A percentile compares a stretch with the other conserved stretches of the same genome.
Evolutionary conservation across 2,113 vertebrate species (phyloP).

Genomic region (Elachura formosa): DNA sequence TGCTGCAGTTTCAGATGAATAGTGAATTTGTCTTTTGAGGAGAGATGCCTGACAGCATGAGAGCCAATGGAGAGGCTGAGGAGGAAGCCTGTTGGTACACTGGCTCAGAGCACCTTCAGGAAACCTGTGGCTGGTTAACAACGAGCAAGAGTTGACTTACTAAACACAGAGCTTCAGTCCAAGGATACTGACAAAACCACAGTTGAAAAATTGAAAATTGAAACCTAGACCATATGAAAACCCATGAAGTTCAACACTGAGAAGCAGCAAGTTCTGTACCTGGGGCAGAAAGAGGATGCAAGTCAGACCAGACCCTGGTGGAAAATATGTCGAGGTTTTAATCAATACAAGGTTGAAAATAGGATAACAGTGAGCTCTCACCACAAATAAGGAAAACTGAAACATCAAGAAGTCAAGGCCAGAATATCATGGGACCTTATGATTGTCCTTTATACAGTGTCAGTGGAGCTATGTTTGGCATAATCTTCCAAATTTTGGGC

Average conservation of each 20-base stretch:
- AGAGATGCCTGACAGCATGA: background rate
- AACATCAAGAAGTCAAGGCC: background rate
- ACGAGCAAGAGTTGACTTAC: background rate
- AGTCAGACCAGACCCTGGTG: background rate
- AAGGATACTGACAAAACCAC: background rate
- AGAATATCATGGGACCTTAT: background rate
- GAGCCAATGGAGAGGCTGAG: background rate
- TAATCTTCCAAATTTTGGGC: background rate
- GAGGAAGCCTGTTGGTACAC: background rate
- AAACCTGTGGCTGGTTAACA: background rate
- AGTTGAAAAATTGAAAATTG: too few relatives aligned
- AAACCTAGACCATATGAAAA: background rate
- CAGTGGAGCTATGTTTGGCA: background rate
- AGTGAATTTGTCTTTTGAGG: background rate
- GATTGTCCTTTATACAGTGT: background rate
- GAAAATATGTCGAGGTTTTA: accelerated
- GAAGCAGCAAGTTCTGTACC: background rate
- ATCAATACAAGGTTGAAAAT: background rate
- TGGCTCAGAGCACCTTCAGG: background rate
- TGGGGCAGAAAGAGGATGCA: background rate
- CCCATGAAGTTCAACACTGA: background rate
- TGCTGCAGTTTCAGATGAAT: background rate
- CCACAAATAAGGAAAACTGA: background rate
- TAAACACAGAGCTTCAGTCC: background rate
- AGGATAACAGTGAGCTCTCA: background rate